phyloP scores from a whole-genome alignment of 2,113 vertebrate genomes.

The Columbina picui region DNA sequence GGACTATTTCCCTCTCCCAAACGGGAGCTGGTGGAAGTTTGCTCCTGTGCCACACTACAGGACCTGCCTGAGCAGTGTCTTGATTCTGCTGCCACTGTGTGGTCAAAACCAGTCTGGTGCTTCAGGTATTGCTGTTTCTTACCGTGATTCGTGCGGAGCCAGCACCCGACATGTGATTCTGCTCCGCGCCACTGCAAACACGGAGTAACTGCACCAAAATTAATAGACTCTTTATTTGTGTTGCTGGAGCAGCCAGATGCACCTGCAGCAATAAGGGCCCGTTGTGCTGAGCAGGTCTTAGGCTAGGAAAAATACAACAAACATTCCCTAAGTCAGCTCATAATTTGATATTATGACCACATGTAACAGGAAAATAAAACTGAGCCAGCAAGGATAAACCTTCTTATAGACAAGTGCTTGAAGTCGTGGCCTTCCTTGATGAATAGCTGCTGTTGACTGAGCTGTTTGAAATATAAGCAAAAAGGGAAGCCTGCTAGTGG shows the following conservation, averaged over 20 bases:
- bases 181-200: accelerated
- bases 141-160: accelerated
- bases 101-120: constrained; percentile 18
- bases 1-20: not conserved
- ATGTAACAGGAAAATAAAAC: not conserved
- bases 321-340: not conserved
- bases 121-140: not conserved
- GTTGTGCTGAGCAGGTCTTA: not conserved
- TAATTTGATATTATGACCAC: not conserved
- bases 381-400: not conserved
- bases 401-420: not conserved
- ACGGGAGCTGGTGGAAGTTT: not conserved
- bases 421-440: not conserved
- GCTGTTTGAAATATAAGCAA: not conserved
- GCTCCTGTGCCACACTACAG: not conserved
- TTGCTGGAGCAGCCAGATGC: not conserved
- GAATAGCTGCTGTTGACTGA: not conserved
- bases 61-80: constrained; percentile 6
- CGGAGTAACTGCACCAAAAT: not conserved
- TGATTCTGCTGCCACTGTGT: constrained; percentile 73
- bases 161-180: accelerated
- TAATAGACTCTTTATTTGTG: not conserved
- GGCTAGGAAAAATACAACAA: not conserved
- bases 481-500: not conserved
- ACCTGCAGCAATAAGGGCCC: not conserved